phyloP scores from a whole-genome alignment of 2,797 vertebrate genomes.

The Ciconia nigra region DNA sequence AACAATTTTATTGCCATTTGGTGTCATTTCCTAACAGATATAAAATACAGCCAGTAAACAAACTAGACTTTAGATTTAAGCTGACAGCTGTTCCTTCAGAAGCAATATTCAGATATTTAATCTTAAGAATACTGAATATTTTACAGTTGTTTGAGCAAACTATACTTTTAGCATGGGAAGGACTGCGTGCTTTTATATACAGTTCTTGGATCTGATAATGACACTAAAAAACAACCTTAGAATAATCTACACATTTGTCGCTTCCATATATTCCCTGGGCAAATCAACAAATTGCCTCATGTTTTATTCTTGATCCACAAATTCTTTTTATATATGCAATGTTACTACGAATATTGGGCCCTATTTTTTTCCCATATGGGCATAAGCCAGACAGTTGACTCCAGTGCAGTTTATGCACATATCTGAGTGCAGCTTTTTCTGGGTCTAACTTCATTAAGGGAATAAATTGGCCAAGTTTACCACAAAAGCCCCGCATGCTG shows the following conservation, averaged over 20 bases:
- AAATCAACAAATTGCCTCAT: slow-evolving; percentile 61
- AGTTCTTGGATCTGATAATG: slow-evolving; percentile 32
- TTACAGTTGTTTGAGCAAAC: slow-evolving; percentile 69
- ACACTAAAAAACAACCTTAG: slow-evolving; percentile 31
- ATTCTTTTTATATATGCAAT: background rate
- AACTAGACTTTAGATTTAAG: slow-evolving; percentile 87
- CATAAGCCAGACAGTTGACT: background rate
- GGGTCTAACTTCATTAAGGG: background rate
- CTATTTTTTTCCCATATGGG: background rate
- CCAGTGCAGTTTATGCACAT: background rate
- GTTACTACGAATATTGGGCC: background rate
- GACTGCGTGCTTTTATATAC: slow-evolving; percentile 2
- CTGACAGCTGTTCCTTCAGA: slow-evolving; percentile 84
- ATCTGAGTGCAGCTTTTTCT: background rate
- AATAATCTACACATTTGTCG: slow-evolving; percentile 37
- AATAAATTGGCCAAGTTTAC: background rate
- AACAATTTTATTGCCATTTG: slow-evolving; percentile 90
- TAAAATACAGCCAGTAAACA: slow-evolving; percentile 83
- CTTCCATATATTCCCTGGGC: background rate
- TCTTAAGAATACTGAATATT: slow-evolving; percentile 74
- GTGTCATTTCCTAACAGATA: slow-evolving; percentile 87
- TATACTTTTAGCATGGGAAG: slow-evolving; percentile 44
- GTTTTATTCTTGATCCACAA: slow-evolving; percentile 58
- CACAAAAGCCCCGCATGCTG: background rate
- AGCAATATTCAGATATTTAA: slow-evolving; percentile 80